phyloP scores from a whole-genome alignment of 2,797 vertebrate species.

The Manis pentadactyla region DNA sequence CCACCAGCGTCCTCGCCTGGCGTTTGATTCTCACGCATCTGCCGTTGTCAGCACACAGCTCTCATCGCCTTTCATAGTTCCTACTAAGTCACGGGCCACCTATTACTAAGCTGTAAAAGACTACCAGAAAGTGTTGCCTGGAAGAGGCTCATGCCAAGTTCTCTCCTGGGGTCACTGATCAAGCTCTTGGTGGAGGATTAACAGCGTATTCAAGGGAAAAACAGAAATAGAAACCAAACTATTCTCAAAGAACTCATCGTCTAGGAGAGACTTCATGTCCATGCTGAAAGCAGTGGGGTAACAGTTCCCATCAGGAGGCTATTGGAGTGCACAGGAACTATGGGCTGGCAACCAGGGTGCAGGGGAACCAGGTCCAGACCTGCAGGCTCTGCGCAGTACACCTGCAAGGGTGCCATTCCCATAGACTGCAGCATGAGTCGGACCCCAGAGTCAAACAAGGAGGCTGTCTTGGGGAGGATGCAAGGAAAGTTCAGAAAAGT shows the following conservation, averaged over 20 bases:
- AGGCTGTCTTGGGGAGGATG: neutral
- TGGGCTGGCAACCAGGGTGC: neutral
- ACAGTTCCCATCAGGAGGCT: neutral
- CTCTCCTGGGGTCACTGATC: neutral
- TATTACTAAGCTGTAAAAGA: neutral
- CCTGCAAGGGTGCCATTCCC: neutral
- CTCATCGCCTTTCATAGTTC: neutral
- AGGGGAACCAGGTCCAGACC: neutral
- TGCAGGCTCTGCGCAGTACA: no score
- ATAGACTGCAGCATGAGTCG: rapidly evolving
- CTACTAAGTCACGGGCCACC: neutral
- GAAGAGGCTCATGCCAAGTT: neutral
- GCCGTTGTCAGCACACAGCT: neutral
- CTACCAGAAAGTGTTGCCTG: neutral
- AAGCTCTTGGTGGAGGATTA: neutral
- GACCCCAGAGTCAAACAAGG: neutral
- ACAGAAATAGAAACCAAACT: neutral
- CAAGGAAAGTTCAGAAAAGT: neutral
- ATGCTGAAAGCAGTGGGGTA: neutral
- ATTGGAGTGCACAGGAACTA: neutral
- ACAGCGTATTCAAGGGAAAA: neutral
- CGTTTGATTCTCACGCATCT: neutral
- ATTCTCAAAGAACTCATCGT: neutral
- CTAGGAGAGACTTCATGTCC: neutral
- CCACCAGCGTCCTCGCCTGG: neutral